Percentiles rank a stretch among this genome's conserved stretches.
These are phyloP conservation scores for Ephestia elutella DNA, from an alignment of 1,140 invertebrate species.

Conservation along the genomic window DNA sequence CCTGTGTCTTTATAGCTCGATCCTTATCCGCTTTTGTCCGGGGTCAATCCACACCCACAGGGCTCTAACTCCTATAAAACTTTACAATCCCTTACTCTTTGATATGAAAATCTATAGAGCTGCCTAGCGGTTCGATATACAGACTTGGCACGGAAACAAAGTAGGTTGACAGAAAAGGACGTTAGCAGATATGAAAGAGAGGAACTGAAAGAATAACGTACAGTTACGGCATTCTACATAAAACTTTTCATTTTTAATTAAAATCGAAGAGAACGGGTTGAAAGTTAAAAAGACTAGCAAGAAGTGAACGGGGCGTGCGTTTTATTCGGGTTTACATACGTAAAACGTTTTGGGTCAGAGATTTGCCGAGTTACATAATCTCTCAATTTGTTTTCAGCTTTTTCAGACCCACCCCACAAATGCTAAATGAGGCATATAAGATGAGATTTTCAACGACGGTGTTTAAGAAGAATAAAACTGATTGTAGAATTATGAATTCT, in stretches of 20 bases:
- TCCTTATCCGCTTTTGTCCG: conserved; percentile 8
- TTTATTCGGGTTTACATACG: not conserved
- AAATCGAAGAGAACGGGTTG: conserved; percentile 12
- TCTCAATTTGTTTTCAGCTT: not conserved
- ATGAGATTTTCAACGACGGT: not conserved
- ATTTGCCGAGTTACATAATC: conserved; percentile 15
- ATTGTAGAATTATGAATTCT: no score
- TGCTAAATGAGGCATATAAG: not conserved
- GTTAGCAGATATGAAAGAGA: conserved; percentile 30
- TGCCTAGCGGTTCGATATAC: conserved; percentile 42
- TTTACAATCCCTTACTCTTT: conserved; percentile 15
- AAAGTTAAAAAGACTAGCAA: not conserved
- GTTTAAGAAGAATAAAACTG: no score
- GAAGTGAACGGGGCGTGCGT: not conserved
- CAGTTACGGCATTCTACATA: conserved; percentile 28
- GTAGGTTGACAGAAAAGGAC: conserved; percentile 47
- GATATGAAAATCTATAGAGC: conserved; percentile 34
- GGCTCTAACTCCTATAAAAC: conserved; percentile 1
- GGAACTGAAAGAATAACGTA: conserved; percentile 30
- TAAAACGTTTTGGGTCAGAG: conserved; percentile 2
- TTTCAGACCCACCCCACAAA: not conserved
- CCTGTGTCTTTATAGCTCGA: conserved; percentile 24
- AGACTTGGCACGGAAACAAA: conserved; percentile 47
- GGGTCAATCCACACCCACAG: not conserved
- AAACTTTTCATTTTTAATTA: conserved; percentile 35